phyloP scores from a whole-genome alignment of 1,140 invertebrate genomes.

The Camponotus vicinus region DNA sequence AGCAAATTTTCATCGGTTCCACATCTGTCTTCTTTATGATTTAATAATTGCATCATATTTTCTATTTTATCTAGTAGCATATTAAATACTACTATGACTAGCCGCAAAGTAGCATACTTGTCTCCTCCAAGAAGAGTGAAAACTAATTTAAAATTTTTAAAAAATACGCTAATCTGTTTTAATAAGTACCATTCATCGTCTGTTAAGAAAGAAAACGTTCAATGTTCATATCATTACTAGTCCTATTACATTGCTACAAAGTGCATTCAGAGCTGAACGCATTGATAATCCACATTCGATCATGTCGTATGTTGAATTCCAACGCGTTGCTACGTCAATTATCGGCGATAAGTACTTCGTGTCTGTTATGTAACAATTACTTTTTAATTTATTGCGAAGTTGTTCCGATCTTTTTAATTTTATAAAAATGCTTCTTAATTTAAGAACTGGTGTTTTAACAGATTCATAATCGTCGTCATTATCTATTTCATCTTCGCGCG shows the following conservation, averaged over 20 bases:
- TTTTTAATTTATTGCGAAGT: too few relatives aligned
- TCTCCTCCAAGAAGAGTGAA: neutral
- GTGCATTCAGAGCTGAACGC: neutral
- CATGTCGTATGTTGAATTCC: neutral
- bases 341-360: neutral
- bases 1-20: conserved; percentile 6
- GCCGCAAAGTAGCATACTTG: neutral
- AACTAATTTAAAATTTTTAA: neutral
- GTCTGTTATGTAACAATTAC: too few relatives aligned
- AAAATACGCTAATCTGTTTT: neutral
- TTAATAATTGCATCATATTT: neutral
- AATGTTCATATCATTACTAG: conserved; percentile 4
- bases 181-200: conserved; percentile 9
- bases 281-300: neutral
- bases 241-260: too few relatives aligned
- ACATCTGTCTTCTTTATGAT: neutral
- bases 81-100: conserved; percentile 6
- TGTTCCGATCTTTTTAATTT: too few relatives aligned
- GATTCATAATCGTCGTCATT: neutral
- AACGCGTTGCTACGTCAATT: neutral
- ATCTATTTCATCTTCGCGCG: neutral
- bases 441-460: neutral
- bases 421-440: neutral
- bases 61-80: conserved; percentile 14
- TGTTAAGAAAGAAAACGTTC: neutral